phyloP scores from a whole-genome alignment of 2,888 invertebrate species.

The Sepiola atlantica region DNA sequence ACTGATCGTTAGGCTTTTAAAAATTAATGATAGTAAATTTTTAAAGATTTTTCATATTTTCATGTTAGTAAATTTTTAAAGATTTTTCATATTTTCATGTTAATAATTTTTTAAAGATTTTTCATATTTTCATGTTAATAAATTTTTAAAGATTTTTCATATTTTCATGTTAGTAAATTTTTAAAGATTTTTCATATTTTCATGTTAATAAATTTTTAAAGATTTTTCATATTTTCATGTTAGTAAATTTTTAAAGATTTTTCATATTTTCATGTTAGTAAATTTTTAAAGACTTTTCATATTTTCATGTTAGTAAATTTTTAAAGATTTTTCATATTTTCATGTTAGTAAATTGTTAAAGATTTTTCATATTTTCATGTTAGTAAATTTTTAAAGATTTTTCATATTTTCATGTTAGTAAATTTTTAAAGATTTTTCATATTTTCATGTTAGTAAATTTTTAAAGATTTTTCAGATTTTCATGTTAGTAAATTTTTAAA shows the following conservation, averaged over 20 bases:
- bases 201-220: too few relatives aligned
- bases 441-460: not conserved
- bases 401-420: not conserved
- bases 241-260: not conserved
- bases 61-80: not conserved
- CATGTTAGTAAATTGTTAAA: too few relatives aligned
- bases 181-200: not conserved
- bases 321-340: not conserved
- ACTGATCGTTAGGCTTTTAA: not conserved
- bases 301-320: not conserved
- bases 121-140: not conserved
- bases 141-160: too few relatives aligned
- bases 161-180: not conserved
- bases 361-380: too few relatives aligned
- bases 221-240: too few relatives aligned
- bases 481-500: too few relatives aligned
- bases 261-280: not conserved
- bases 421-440: too few relatives aligned
- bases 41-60: not conserved
- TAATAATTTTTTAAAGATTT: not conserved
- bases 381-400: not conserved
- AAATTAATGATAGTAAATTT: not conserved
- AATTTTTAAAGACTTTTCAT: too few relatives aligned
- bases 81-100: not conserved
- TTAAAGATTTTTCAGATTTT: not conserved